Conservation (phyloP, 2,888 invertebrate species). For the Rhodophaea formosa region DNA sequence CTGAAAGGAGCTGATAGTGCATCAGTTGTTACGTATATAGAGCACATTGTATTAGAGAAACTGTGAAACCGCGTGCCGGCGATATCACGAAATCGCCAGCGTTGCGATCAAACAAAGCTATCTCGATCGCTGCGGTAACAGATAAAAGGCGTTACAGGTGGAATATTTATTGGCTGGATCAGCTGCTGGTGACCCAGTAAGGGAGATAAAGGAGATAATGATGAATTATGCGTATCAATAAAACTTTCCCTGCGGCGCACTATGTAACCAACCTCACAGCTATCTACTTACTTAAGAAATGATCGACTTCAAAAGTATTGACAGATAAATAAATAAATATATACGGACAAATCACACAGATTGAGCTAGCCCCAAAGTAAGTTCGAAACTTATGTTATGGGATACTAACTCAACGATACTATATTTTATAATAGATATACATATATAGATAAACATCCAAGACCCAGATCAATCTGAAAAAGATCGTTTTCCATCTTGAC, state of each 20-base stretch:
- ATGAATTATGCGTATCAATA: background rate
- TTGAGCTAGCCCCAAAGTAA: too few relatives aligned
- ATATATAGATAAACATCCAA: too few relatives aligned
- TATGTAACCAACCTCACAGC: background rate
- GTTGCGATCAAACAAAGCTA: slow-evolving; percentile 41
- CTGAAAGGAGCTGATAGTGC: slow-evolving; percentile 15
- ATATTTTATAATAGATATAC: too few relatives aligned
- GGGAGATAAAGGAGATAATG: background rate
- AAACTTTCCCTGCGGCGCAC: background rate
- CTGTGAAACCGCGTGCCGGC: slow-evolving; percentile 20
- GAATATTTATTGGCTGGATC: slow-evolving; percentile 46
- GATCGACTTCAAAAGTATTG: too few relatives aligned
- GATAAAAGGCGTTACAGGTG: slow-evolving; percentile 23
- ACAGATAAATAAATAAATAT: too few relatives aligned
- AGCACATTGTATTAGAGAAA: slow-evolving; percentile 21
- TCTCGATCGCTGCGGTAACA: slow-evolving; percentile 47
- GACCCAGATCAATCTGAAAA: too few relatives aligned
- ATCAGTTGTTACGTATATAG: slow-evolving; percentile 19
- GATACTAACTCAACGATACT: too few relatives aligned
- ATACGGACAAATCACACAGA: too few relatives aligned
- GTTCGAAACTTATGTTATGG: too few relatives aligned
- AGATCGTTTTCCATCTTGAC: too few relatives aligned
- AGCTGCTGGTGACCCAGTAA: slow-evolving; percentile 42
- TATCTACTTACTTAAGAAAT: background rate
- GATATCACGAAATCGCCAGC: slow-evolving; percentile 21